Evolutionary conservation across 2,888 invertebrate genomes (phyloP).

Genomic region (Catocala nupta): DNA sequence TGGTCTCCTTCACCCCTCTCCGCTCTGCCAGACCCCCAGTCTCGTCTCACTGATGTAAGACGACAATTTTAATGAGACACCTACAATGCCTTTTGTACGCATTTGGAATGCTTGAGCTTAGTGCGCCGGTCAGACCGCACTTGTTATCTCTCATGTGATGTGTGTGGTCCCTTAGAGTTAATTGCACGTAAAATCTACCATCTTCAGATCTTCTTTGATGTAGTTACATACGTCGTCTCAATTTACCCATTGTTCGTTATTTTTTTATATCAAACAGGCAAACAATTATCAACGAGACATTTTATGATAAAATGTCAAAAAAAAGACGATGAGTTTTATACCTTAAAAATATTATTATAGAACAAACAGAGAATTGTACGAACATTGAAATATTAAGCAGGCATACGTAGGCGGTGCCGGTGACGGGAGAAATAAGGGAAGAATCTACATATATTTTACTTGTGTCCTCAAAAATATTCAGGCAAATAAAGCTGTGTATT

Average conservation of each 20-base stretch:
- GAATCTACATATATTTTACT: constrained; percentile 26
- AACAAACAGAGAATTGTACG: constrained; percentile 15
- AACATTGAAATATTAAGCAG: constrained; percentile 30
- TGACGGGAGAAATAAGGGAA: constrained; percentile 13
- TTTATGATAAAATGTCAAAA: constrained; percentile 12
- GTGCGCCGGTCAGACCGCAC: constrained; percentile 27
- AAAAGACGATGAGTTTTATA: constrained; percentile 22
- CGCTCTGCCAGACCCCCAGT: constrained; percentile 12
- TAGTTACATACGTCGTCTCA: neutral
- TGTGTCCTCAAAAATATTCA: constrained; percentile 24
- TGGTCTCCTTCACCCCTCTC: constrained; percentile 22
- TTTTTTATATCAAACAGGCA: constrained; percentile 6
- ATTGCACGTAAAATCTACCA: constrained; percentile 4
- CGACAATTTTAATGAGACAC: constrained; percentile 50
- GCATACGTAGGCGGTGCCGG: constrained; percentile 2
- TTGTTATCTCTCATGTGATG: constrained; percentile 19
- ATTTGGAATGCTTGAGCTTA: constrained; percentile 28
- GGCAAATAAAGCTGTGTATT: constrained; percentile 27
- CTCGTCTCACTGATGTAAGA: constrained; percentile 40
- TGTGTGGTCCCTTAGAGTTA: constrained; percentile 14
- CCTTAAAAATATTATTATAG: constrained; percentile 24
- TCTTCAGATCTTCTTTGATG: constrained; percentile 8
- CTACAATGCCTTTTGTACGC: constrained; percentile 33
- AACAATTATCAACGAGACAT: constrained; percentile 17
- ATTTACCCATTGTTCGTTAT: neutral